Evolutionary conservation across 2,113 vertebrate genomes (phyloP), one percentile per base, ranked within the genome.

Genomic region (Zosterops borbonicus): DNA sequence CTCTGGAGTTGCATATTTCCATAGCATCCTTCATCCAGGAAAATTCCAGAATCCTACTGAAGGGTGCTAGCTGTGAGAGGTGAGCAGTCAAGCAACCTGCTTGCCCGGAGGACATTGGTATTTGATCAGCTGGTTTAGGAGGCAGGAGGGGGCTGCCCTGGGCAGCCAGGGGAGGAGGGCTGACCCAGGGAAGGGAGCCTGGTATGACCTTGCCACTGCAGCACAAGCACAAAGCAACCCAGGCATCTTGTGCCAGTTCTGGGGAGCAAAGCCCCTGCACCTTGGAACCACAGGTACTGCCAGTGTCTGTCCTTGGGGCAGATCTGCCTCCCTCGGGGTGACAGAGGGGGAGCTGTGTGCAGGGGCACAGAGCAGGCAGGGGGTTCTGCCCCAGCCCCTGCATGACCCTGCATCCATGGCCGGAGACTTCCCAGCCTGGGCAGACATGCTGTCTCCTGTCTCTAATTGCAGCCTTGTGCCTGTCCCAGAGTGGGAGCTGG

Each of bases 401-500:
- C 18, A 9, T 0, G 0, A 87, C 33, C 83, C 53, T 24, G 21
- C 0, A 0, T 33, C 71, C 7, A 3, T 12, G 22, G 59, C 81
- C 89, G 22, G n/a, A 69, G 76, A 39, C 11, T 77, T 95, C 82
- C 87, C 67, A 70, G 71, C 27, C 14, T 8, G 9, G 68, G 85
- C 71, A 95, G 95, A 96, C 90, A 88, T 0, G 0, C 87, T 55
- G 93, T 88, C 92, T 95, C 95, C 94, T 83, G 21, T 89, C 62
- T 55, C 79, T 95, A 94, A 95, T 92, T 92, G 90, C 90, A 94
- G 92, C 90, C 79, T 85, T 83, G 75, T 3, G 5, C 90, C 21
- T 55, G 69, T 88, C 69, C 69, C 42, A 11, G 75, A 87, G 76
- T 13, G 9, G 79, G 65, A 90, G 63, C 71, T 83, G 90, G 90